These are phyloP conservation scores for Hydropsyche betteni DNA, from an alignment of 2,888 invertebrate species.

Conservation along the genomic window DNA sequence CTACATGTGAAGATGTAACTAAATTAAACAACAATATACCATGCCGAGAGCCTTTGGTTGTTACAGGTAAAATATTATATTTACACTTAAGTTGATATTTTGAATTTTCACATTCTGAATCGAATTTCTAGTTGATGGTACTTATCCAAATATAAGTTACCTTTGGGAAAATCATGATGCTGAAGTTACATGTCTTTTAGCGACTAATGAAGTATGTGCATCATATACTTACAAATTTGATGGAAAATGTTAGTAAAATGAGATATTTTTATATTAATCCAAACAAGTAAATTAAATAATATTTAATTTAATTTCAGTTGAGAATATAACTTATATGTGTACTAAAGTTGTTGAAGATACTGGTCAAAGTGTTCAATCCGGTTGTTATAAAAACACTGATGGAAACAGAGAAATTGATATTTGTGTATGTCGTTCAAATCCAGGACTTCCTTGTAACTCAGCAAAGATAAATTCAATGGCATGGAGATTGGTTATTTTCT, in stretches of 20 bases:
- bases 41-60: constrained; percentile 71
- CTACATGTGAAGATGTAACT: constrained; percentile 67
- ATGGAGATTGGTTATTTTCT: not conserved
- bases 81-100: not conserved
- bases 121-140: constrained; percentile 66
- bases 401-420: constrained; percentile 60
- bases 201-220: constrained; percentile 71
- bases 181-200: constrained; percentile 67
- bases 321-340: constrained; percentile 77
- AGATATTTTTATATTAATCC: not conserved
- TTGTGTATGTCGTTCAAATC: constrained; percentile 61
- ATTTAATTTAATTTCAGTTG: constrained; percentile 62
- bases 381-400: constrained; percentile 67
- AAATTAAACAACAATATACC: constrained; percentile 66
- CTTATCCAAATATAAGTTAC: constrained; percentile 70
- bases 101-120: constrained; percentile 6
- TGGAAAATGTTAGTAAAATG: constrained; percentile 64
- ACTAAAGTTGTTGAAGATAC: constrained; percentile 67
- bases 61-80: constrained; percentile 62
- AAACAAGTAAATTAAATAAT: not conserved
- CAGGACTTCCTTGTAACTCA: constrained; percentile 59
- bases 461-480: constrained; percentile 7
- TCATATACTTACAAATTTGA: constrained; percentile 71
- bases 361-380: constrained; percentile 63
- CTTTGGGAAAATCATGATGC: constrained; percentile 67